Base-by-base conservation (phyloP, 2,888 invertebrate species). In the Scaeva pyrastri region DNA sequence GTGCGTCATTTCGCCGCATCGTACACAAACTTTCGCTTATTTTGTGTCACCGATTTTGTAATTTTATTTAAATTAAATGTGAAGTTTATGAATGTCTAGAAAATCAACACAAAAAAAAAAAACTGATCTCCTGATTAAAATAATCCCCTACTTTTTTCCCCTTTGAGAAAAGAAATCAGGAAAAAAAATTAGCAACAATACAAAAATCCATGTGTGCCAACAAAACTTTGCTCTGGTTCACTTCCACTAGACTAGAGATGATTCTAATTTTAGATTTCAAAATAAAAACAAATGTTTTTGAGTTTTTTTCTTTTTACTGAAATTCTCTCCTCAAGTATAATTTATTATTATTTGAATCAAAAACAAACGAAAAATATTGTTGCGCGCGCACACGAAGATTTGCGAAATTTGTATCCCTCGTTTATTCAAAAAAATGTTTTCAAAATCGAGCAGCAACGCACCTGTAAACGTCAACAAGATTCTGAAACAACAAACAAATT, bases 381-480 rank as follows among this genome's bases (percentile, higher is more conserved):
- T 85, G 80, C 80, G 84, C 75, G 79, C 84, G 84, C 79, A 84
- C 21, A 43, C 0, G 0, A 14, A 7, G 0, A 14, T 36, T 11
- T 60, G 50, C 55, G 5, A 39, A 56, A 66, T 39, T 14, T 8
- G 10, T 21, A 52, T 64, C 5, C 56, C 36, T n/a, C 19, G 48
- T 56, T 48, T 41, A 48, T 16, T 19, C 39, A n/a, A 60, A 52
- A 64, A 43, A 64, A 23, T 21, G 2, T 11, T 41, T 48, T 31
- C n/a, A 43, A 43, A 62, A n/a, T 21, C 23, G 5, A 43, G 23
- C 48, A 39, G 26, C 43, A 66, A 80, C 76, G 80, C 79, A 85
- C 80, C 84, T 85, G 84, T 76, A 72, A 85, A 79, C 72, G 75
- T 76, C 84, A 85, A 85, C 84, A 75, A 68, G 55, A 45, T 31